Percentiles rank a stretch among this genome's conserved stretches.
These are phyloP conservation scores for Nymphicus hollandicus DNA, from an alignment of 2,113 vertebrate genomes.

Conservation along the genomic window DNA sequence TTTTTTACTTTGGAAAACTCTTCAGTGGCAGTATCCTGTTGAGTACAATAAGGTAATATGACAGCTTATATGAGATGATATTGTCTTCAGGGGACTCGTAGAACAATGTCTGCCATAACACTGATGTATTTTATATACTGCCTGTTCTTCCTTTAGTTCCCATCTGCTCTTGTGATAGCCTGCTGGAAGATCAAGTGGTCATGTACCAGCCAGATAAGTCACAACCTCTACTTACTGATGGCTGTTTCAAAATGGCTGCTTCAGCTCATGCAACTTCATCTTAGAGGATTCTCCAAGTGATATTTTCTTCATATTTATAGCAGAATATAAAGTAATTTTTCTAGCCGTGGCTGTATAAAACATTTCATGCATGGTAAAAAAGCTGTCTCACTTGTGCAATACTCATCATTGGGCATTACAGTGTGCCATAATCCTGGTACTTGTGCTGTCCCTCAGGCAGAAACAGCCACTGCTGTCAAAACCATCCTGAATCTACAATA, in stretches of 20 bases:
- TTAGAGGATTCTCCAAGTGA: not conserved
- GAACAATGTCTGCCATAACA: not conserved
- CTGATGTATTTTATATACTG: not conserved
- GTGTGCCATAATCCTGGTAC: not conserved
- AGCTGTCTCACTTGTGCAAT: not conserved
- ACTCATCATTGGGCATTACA: not conserved
- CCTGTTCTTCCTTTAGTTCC: not conserved
- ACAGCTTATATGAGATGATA: not conserved
- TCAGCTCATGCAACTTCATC: not conserved
- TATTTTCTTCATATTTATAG: slow-evolving; percentile 6
- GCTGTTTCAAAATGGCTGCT: not conserved
- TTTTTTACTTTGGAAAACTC: not conserved
- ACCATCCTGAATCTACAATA: not conserved
- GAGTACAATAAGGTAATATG: not conserved
- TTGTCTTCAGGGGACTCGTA: not conserved
- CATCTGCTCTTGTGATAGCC: not conserved
- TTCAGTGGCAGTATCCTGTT: not conserved
- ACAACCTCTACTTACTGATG: not conserved
- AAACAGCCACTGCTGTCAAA: not conserved
- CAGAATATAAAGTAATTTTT: not conserved
- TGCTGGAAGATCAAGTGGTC: not conserved
- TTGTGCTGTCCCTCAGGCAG: not conserved
- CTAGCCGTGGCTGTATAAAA: not conserved
- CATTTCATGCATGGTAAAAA: not conserved
- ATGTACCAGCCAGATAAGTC: not conserved